phyloP scores from a whole-genome alignment of 2,888 invertebrate genomes.

The Odiellus spinosus region DNA sequence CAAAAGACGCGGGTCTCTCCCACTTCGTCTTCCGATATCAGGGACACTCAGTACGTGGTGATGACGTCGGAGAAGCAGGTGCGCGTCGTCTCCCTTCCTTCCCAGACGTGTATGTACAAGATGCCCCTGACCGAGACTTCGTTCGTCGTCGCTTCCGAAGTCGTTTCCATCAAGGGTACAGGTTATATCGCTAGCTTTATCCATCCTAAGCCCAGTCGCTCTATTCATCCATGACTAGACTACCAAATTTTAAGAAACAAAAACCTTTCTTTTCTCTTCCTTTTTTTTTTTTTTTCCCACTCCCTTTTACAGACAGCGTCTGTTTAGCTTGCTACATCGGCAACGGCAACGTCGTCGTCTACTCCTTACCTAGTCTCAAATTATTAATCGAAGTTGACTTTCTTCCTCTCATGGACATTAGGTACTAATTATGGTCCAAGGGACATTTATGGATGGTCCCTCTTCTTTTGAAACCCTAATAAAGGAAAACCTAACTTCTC shows the following conservation, averaged over 20 bases:
- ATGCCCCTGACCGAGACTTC: slow-evolving; percentile 78
- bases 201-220: too few species aligned
- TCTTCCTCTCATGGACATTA: slow-evolving; percentile 81
- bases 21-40: slow-evolving; percentile 23
- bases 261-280: neutral
- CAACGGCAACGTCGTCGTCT: slow-evolving; percentile 79
- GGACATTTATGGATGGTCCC: neutral
- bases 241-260: too few species aligned
- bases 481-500: neutral
- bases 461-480: too few species aligned
- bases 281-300: neutral
- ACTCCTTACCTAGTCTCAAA: slow-evolving; percentile 88
- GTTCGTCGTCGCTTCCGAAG: slow-evolving; percentile 85
- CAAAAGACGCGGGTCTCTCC: slow-evolving; percentile 7
- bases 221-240: too few species aligned
- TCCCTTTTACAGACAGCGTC: slow-evolving; percentile 59
- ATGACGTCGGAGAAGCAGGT: slow-evolving; percentile 91
- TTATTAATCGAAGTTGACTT: slow-evolving; percentile 84
- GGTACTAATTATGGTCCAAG: slow-evolving; percentile 42
- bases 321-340: slow-evolving; percentile 88
- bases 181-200: neutral
- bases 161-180: slow-evolving; percentile 51
- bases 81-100: slow-evolving; percentile 79
- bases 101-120: slow-evolving; percentile 82
- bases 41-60: slow-evolving; percentile 81